Conservation (phyloP, 37 sponge, comb jelly and placozoan genomes). For the Aplysina aerophoba region DNA sequence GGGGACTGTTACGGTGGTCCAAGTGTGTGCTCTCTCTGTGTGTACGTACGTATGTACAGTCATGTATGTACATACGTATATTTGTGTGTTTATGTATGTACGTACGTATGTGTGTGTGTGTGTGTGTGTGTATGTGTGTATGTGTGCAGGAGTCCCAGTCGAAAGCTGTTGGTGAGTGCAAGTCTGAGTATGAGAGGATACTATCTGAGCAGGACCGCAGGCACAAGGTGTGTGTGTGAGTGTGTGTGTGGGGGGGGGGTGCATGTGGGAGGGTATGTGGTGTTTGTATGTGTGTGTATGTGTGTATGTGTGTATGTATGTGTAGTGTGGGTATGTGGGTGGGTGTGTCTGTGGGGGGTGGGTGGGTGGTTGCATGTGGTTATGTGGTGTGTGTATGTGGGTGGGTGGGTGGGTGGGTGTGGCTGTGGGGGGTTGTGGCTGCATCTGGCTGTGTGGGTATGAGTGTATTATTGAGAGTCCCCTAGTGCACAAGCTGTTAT, state of each 20-base stretch:
- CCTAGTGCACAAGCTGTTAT: too few species aligned
- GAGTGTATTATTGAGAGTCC: too few species aligned
- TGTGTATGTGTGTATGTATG: neutral
- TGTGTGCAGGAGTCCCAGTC: slow-evolving; percentile 43
- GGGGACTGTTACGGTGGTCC: too few species aligned
- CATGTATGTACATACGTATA: neutral
- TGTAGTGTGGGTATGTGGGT: neutral
- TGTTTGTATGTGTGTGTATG: neutral
- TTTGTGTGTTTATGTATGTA: neutral
- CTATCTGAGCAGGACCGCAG: slow-evolving; percentile 44
- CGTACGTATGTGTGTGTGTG: neutral
- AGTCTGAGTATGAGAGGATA: slow-evolving; percentile 36
- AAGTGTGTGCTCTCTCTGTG: slow-evolving; percentile 11
- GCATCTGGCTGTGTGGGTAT: too few species aligned
- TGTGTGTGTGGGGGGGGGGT: neutral
- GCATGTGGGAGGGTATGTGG: neutral
- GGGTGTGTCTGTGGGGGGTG: too few species aligned
- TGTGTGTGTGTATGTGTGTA: too few species aligned
- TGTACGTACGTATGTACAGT: neutral
- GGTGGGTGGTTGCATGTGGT: neutral
- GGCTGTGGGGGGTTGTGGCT: too few species aligned
- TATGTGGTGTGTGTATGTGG: neutral
- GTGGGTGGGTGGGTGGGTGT: neutral
- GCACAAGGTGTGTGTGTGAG: slow-evolving; percentile 38
- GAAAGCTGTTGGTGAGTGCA: slow-evolving; percentile 21